Percentiles rank a stretch among this genome's conserved stretches.
phyloP scores from a whole-genome alignment of 2,888 invertebrate genomes.

The Spodoptera littoralis region DNA sequence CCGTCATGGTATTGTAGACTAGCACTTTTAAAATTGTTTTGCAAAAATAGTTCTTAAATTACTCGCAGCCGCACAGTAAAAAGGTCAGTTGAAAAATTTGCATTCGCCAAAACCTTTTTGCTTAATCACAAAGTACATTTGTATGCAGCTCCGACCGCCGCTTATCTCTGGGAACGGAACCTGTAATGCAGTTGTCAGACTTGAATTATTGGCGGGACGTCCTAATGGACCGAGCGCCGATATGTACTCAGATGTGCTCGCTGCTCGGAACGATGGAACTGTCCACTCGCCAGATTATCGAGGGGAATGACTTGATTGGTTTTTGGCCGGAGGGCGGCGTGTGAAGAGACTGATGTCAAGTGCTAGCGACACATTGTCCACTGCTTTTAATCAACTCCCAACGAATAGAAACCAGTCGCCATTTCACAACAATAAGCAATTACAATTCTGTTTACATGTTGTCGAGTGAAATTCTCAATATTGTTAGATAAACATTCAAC shows the following conservation, averaged over 20 bases:
- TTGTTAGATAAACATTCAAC: background rate
- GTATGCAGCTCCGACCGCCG: slow-evolving; percentile 38
- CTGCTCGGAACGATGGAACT: slow-evolving; percentile 20
- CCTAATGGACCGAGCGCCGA: slow-evolving; percentile 42
- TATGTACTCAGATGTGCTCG: slow-evolving; percentile 42
- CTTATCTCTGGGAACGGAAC: slow-evolving; percentile 42
- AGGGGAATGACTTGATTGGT: slow-evolving; percentile 35
- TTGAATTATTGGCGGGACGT: slow-evolving; percentile 48
- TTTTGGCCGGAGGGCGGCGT: slow-evolving; percentile 17
- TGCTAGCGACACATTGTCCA: background rate
- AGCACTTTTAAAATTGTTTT: slow-evolving; percentile 7
- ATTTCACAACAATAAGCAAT: too few relatives aligned
- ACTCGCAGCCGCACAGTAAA: slow-evolving; percentile 28
- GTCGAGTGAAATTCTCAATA: too few relatives aligned
- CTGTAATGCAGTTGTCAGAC: slow-evolving; percentile 54
- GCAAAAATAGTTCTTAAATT: slow-evolving; percentile 34
- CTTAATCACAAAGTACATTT: slow-evolving; percentile 45
- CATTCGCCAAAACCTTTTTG: slow-evolving; percentile 47
- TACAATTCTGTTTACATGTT: too few relatives aligned
- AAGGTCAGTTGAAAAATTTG: slow-evolving; percentile 36
- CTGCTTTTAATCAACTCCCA: slow-evolving; percentile 8
- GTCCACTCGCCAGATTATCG: slow-evolving; percentile 37
- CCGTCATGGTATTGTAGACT: too few relatives aligned
- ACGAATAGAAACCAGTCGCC: too few relatives aligned
- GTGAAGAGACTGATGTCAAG: slow-evolving; percentile 5